These are phyloP conservation scores for Pelosia muscerda DNA, from an alignment of 2,888 invertebrate species.

Conservation along the genomic window DNA sequence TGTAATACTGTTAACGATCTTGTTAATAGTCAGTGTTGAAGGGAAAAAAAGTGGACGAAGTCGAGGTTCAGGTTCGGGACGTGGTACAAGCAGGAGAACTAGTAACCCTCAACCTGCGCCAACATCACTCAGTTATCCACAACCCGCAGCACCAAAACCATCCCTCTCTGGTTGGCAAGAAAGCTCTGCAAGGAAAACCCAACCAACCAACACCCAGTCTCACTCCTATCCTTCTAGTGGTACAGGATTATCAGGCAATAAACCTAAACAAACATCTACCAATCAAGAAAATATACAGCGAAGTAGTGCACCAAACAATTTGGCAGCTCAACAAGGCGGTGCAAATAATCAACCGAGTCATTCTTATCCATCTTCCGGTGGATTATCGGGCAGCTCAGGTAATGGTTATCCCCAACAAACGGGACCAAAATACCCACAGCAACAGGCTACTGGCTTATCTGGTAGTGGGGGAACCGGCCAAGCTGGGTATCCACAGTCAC, in stretches of 20 bases:
- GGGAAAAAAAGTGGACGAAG: conserved; percentile 75
- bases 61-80: conserved; percentile 74
- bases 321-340: conserved; percentile 56
- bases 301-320: conserved; percentile 65
- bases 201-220: conserved; percentile 59
- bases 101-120: conserved; percentile 75
- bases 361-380: conserved; percentile 73
- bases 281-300: conserved; percentile 74
- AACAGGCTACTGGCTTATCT: conserved; percentile 40
- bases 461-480: conserved; percentile 35
- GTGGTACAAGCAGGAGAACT: conserved; percentile 69
- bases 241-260: conserved; percentile 72
- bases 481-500: conserved; percentile 55
- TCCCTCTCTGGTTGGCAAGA: conserved; percentile 80
- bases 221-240: conserved; percentile 78
- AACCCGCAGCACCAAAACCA: conserved; percentile 70
- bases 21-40: conserved; percentile 60
- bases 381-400: conserved; percentile 70
- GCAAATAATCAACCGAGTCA: conserved; percentile 62
- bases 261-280: conserved; percentile 62
- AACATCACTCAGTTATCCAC: conserved; percentile 76
- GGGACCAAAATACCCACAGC: conserved; percentile 52
- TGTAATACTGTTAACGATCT: conserved; percentile 56
- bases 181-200: conserved; percentile 65
- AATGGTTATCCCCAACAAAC: conserved; percentile 57